Evolutionary conservation across 2,113 vertebrate species (phyloP).

Genomic region (Antigone vipio): DNA sequence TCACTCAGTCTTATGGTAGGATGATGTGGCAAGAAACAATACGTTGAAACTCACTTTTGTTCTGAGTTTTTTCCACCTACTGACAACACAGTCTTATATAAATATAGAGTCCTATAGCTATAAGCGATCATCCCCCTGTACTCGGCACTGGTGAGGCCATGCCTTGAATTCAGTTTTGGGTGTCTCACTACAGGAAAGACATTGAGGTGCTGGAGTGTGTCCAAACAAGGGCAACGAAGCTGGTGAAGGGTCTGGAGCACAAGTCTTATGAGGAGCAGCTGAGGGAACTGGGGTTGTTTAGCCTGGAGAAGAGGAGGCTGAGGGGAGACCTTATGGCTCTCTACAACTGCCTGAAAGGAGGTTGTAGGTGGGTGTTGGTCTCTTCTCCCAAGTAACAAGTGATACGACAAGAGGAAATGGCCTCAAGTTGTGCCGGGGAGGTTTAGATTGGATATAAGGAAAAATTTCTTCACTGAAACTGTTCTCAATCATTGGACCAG

Average conservation of each 20-base stretch:
- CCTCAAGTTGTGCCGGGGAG: not conserved
- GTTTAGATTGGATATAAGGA: not conserved
- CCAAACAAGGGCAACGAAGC: not conserved
- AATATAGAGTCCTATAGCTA: not conserved
- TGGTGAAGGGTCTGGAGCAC: not conserved
- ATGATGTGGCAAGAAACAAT: not conserved
- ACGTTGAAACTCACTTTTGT: not conserved
- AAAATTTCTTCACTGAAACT: not conserved
- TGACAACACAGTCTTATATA: not conserved
- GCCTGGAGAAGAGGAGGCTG: not conserved
- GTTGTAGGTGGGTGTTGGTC: not conserved
- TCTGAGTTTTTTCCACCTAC: not conserved
- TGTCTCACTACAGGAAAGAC: not conserved
- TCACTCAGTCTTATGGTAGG: not conserved
- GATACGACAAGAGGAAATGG: not conserved
- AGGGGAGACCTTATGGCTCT: not conserved
- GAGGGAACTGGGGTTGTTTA: not conserved
- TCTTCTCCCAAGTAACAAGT: not conserved
- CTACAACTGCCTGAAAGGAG: not conserved
- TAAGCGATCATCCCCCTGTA: not conserved
- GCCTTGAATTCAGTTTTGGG: not conserved
- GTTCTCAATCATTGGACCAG: not conserved
- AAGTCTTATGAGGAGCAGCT: not conserved
- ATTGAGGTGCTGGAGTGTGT: fast-evolving
- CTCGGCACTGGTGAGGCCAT: fast-evolving